Evolutionary conservation across 2,113 vertebrate species (phyloP), one percentile per base, ranked within the genome.

Genomic region (Stigmatopora argus): DNA sequence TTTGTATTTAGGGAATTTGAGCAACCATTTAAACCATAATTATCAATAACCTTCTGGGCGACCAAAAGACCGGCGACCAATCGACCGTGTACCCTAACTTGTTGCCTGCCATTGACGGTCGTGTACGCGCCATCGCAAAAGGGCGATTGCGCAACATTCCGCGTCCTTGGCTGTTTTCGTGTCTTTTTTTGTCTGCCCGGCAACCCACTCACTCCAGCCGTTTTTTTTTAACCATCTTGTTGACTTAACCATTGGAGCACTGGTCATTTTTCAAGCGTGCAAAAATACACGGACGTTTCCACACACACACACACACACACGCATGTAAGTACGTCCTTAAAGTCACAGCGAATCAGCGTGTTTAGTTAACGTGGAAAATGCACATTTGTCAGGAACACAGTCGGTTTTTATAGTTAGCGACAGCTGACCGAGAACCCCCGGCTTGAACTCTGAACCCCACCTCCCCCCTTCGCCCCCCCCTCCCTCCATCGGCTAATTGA

Each of bases 351-450:
- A 61, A 61, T 61, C 35, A 60, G 13, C 18, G 9, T 60, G 58
- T 60, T 60, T 60, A 60, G 10, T 12, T 41, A 44, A 18, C 9
- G 4, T 5, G 35, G 6, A 60, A 45, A 61, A 61, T 61, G 41
- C 38, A 61, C 59, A 61, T 61, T 61, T 45, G 59, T 45, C 59
- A 61, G 10, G 46, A 64, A 69, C 77, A 76, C 70, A 76, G 74
- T 78, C 65, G 34, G 76, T 85, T 82, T 87, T 90, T 89, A 89
- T 89, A 80, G 79, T 75, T 85, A 78, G 78, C 84, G 88, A 88
- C 88, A 89, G 85, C 85, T 80, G 82, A 88, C 71, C 72, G 86
- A 77, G 72, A 64, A 79, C 79, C 78, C 81, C 67, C 47, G 57
- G 66, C 73, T 68, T 31, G 80, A 89, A 84, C 79, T 77, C 58